phyloP scores from a whole-genome alignment of 2,113 vertebrate species.

The Hipposideros armiger region DNA sequence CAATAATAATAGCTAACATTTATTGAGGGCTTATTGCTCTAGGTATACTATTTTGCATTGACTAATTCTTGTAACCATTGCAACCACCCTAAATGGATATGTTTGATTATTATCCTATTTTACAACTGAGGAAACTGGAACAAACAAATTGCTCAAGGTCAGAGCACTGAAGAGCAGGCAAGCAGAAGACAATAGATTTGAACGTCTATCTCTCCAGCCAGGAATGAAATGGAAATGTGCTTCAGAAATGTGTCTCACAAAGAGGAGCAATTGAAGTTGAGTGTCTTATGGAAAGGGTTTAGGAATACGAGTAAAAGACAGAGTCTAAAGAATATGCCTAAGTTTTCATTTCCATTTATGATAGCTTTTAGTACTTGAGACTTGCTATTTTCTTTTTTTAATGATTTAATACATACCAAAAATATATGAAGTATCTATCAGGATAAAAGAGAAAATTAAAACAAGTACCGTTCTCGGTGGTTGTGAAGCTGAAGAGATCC shows the following conservation, averaged over 20 bases:
- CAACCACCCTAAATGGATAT: not conserved
- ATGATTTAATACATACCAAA: not conserved
- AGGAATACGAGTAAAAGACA: not conserved
- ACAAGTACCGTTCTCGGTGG: too few species aligned
- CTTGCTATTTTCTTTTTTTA: not conserved
- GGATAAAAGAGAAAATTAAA: not conserved
- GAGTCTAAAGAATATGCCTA: not conserved
- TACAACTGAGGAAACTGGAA: not conserved
- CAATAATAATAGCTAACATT: not conserved
- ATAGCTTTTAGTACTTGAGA: not conserved
- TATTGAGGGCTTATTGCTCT: not conserved
- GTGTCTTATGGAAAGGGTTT: not conserved
- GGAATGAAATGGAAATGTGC: not conserved
- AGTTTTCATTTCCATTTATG: not conserved
- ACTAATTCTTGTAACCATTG: not conserved
- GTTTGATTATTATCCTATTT: not conserved
- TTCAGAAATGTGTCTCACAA: too few species aligned
- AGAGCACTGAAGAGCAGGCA: not conserved
- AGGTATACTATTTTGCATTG: not conserved
- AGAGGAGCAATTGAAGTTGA: not conserved
- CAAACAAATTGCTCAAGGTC: not conserved
- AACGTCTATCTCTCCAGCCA: not conserved
- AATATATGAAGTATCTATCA: not conserved
- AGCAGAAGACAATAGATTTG: not conserved
- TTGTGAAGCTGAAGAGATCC: too few species aligned